Evolutionary conservation across 2,888 invertebrate species (phyloP), one percentile per base, ranked within the genome.

Genomic region (Thyatira batis): DNA sequence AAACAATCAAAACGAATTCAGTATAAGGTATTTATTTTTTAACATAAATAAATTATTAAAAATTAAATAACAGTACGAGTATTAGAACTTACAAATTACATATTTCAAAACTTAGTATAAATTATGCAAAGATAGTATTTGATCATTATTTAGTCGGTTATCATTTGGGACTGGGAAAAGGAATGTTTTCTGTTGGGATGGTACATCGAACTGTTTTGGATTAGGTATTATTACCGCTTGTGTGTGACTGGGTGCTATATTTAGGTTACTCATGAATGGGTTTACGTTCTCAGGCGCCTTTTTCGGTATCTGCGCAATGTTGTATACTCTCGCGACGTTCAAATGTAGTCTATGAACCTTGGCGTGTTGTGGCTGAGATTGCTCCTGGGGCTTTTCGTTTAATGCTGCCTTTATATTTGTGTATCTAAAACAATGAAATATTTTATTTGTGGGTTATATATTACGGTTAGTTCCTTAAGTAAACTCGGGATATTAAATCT

Each of bases 281-380:
- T 30, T 11, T 11, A 33, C 11, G 13, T 13, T 33, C 17, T 46
- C 46, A 13, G 46, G 17, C 17, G 25, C 30, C 43, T 46, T 52
- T n/a, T 46, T 9, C 6, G 44, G 43, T 20, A 49, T 20, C 10
- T 60, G 55, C 44, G 62, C 59, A 52, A 60, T 52, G 28, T 55
- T 58, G 44, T 65, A 65, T 11, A 54, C 53, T 6, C 67, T 66
- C 10, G 62, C 69, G 17, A 74, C 61, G 54, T 77, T 79, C 17
- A 78, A 51, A 50, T 74, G 73, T 11, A 76, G 53, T 43, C 63
- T 64, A 51, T 48, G 48, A 4, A 20, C 3, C 20, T 28, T 48
- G 10, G 48, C 17, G 27, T 27, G 48, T 48, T 48, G 48, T 27
- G 59, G 60, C 8, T 33, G 21, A 33, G 49, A 3, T 55, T 48